Conservation (phyloP, 2,888 invertebrate genomes). For the Caenorhabditis becei region DNA sequence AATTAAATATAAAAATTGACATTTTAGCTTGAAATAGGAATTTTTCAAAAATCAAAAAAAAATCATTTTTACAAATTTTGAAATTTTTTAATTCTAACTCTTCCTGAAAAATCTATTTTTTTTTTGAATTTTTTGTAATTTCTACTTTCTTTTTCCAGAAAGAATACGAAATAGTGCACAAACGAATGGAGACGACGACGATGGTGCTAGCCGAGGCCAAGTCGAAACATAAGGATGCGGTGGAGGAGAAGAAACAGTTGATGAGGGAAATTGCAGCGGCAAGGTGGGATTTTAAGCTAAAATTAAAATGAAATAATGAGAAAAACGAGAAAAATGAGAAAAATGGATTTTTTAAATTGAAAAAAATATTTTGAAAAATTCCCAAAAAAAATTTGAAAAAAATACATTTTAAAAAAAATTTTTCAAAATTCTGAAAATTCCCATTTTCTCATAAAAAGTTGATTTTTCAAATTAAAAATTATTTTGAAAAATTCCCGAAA, state of each 20-base stretch:
- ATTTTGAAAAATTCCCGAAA: background rate
- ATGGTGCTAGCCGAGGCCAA: conserved; percentile 43
- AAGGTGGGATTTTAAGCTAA: conserved; percentile 10
- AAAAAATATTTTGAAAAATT: background rate
- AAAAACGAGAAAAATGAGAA: background rate
- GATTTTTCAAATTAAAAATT: background rate
- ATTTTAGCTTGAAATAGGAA: too few relatives aligned
- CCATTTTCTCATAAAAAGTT: too few relatives aligned
- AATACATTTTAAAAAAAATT: background rate
- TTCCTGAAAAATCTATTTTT: too few relatives aligned
- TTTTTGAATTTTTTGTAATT: too few relatives aligned
- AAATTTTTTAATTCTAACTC: too few relatives aligned
- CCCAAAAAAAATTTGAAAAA: background rate
- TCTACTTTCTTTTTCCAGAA: too few relatives aligned
- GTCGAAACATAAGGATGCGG: conserved; percentile 5
- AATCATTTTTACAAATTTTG: too few relatives aligned
- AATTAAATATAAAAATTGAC: too few relatives aligned
- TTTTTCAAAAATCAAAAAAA: too few relatives aligned
- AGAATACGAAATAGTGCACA: conserved; percentile 30
- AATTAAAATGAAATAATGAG: background rate
- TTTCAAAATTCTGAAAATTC: background rate
- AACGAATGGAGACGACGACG: conserved; percentile 11
- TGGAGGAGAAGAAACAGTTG: conserved; percentile 28
- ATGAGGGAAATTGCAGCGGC: conserved; percentile 5
- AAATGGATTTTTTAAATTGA: background rate